phyloP scores from a whole-genome alignment of 2,888 invertebrate species.

The Cephalotes varians region DNA sequence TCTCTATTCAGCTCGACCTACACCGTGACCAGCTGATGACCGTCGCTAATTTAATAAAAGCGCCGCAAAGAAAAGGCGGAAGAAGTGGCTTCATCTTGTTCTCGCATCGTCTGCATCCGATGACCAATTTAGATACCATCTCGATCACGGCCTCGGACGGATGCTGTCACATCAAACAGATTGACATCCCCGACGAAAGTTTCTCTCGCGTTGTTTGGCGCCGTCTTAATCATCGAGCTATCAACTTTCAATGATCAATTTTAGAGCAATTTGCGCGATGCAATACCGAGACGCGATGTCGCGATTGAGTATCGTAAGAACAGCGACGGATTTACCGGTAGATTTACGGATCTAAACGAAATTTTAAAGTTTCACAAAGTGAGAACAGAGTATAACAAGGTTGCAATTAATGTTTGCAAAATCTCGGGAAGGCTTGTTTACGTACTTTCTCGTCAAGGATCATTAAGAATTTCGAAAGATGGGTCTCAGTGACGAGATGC shows the following conservation, averaged over 20 bases:
- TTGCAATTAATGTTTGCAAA: not conserved
- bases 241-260: conserved; percentile 14
- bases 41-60: conserved; percentile 75
- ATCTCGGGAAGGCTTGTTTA: not conserved
- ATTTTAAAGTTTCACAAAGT: too few species aligned
- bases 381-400: not conserved
- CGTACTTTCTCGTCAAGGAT: not conserved
- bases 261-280: conserved; percentile 12
- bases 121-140: conserved; percentile 71
- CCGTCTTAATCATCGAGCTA: conserved; percentile 50
- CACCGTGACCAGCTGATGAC: conserved; percentile 63
- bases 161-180: conserved; percentile 43
- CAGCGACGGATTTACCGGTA: not conserved
- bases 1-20: conserved; percentile 25
- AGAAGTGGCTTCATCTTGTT: conserved; percentile 20
- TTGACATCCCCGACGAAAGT: conserved; percentile 5
- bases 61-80: conserved; percentile 34
- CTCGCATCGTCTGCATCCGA: conserved; percentile 61
- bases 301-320: conserved; percentile 1
- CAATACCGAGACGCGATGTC: not conserved
- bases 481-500: not conserved
- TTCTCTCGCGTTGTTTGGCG: conserved; percentile 3
- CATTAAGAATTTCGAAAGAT: conserved; percentile 25
- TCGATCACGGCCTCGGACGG: conserved; percentile 35
- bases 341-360: not conserved